phyloP scores from a whole-genome alignment of 1,140 invertebrate genomes.

The Sarcophaga peregrina region DNA sequence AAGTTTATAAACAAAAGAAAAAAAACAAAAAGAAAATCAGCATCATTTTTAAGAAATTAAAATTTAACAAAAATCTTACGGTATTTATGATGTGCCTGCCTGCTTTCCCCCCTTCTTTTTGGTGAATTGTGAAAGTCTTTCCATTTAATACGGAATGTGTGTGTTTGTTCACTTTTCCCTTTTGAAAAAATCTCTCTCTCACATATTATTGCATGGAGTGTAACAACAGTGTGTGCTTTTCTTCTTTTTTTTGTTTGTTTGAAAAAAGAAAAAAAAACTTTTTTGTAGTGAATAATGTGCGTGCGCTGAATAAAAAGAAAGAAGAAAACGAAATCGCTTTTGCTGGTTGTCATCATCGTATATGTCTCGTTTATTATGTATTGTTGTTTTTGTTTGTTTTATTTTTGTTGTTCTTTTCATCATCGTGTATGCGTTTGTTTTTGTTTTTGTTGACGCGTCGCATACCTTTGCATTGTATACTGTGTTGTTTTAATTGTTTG shows the following conservation, averaged over 20 bases:
- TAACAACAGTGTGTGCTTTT: too few relatives aligned
- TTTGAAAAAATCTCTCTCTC: too few relatives aligned
- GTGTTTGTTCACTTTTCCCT: too few relatives aligned
- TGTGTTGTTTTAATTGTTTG: constrained; percentile 2
- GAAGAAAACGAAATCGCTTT: neutral
- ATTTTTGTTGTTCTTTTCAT: constrained; percentile 4
- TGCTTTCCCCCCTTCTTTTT: too few relatives aligned
- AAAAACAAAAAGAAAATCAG: neutral
- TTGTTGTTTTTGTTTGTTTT: neutral
- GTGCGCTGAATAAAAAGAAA: neutral
- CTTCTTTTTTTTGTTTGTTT: too few relatives aligned
- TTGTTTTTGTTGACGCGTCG: constrained; percentile 24
- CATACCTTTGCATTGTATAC: constrained; percentile 34
- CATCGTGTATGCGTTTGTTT: neutral
- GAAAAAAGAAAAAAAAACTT: too few relatives aligned
- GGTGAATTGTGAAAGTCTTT: too few relatives aligned
- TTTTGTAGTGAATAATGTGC: neutral
- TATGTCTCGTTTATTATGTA: neutral
- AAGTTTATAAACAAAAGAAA: neutral
- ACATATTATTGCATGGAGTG: too few relatives aligned
- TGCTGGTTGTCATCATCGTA: neutral
- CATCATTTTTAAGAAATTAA: neutral
- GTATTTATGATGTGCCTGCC: too few relatives aligned
- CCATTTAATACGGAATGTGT: too few relatives aligned
- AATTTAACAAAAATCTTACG: neutral